Evolutionary conservation across 2,797 vertebrate genomes (phyloP).

Genomic region (Holocentrus rufus): DNA sequence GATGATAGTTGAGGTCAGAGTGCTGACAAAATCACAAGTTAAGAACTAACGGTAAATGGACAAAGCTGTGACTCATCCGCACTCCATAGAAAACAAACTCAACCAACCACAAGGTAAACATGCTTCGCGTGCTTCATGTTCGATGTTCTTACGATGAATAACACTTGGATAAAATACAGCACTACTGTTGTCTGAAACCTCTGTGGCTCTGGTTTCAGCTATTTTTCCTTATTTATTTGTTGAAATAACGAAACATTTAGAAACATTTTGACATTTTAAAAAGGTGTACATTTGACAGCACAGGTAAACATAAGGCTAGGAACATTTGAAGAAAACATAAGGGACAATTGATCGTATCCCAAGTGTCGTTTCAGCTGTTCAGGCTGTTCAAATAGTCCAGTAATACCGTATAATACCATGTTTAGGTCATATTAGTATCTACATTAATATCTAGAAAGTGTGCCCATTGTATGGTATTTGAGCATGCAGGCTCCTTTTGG

Average conservation of each 20-base stretch:
- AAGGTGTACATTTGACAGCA: too few species aligned
- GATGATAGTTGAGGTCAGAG: background rate
- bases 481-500: conserved; percentile 9
- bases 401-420: too few species aligned
- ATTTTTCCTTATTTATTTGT: too few species aligned
- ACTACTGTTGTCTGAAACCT: background rate
- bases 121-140: background rate
- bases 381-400: too few species aligned
- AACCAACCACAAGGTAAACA: background rate
- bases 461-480: background rate
- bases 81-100: background rate
- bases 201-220: background rate
- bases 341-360: too few species aligned
- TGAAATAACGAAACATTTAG: too few species aligned
- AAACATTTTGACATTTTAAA: too few species aligned
- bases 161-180: background rate
- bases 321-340: too few species aligned
- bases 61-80: background rate
- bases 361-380: too few species aligned
- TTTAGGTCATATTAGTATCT: too few species aligned
- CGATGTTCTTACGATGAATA: background rate
- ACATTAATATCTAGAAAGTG: background rate
- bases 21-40: conserved; percentile 8
- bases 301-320: too few species aligned
- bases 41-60: background rate